These are phyloP conservation scores for Argya squamiceps DNA, from an alignment of 2,797 vertebrate species.

Conservation along the genomic window DNA sequence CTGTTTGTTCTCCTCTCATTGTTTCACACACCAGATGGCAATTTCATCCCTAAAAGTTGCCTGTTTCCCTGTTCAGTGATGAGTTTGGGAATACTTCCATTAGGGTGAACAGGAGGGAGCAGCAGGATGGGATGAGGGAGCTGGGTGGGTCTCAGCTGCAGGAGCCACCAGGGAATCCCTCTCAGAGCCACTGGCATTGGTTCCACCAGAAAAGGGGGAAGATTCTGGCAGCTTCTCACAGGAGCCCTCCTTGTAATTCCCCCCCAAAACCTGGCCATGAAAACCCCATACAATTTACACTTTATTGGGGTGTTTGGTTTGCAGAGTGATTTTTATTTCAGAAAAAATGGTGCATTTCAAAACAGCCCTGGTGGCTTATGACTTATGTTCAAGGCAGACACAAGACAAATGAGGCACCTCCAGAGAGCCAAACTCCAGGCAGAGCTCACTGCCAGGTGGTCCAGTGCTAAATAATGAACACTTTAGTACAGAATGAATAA, in stretches of 20 bases:
- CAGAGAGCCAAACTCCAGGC: background rate
- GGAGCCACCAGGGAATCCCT: accelerated
- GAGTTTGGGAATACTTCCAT: background rate
- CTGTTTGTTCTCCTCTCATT: background rate
- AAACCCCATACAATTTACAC: background rate
- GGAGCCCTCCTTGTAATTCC: background rate
- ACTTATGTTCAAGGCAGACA: background rate
- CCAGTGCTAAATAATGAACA: background rate
- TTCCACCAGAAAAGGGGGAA: background rate
- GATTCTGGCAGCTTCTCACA: background rate
- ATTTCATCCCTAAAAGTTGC: background rate
- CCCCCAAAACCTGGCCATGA: background rate
- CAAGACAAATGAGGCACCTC: background rate
- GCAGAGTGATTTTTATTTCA: background rate
- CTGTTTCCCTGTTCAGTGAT: background rate
- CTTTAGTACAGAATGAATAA: background rate
- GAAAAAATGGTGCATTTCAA: background rate
- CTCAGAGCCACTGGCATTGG: accelerated
- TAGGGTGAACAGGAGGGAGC: background rate
- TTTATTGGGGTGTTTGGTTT: background rate
- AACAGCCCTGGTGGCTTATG: background rate
- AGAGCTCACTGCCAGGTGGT: background rate
- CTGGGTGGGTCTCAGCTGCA: background rate
- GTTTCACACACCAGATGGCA: background rate
- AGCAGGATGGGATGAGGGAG: background rate